Conservation (phyloP, 1,140 invertebrate genomes). For the Aphis craccivora region DNA sequence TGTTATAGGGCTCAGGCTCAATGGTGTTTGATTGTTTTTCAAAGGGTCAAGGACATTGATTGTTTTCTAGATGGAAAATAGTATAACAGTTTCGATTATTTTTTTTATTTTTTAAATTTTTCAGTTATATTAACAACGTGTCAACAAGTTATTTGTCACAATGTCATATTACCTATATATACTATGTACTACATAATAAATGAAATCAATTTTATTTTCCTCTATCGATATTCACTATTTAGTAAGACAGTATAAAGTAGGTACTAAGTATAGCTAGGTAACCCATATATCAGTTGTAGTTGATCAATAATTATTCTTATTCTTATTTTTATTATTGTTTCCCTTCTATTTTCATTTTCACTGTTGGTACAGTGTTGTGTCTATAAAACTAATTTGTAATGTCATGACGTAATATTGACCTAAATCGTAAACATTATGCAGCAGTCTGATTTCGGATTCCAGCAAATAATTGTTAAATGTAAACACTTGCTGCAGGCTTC, state of each 20-base stretch:
- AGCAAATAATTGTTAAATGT: background rate
- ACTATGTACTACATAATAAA: background rate
- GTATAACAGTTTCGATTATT: background rate
- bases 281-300: background rate
- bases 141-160: background rate
- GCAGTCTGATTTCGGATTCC: background rate
- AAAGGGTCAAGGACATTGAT: constrained; percentile 33
- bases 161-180: background rate
- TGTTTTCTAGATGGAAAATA: constrained; percentile 32
- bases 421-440: constrained; percentile 4
- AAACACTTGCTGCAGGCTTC: background rate
- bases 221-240: background rate
- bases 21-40: constrained; percentile 34
- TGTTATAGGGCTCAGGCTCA: constrained; percentile 32
- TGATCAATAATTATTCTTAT: background rate
- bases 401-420: constrained; percentile 7
- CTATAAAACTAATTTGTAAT: background rate
- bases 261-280: background rate
- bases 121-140: background rate
- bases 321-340: background rate
- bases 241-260: too few relatives aligned
- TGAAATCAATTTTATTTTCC: background rate
- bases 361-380: background rate
- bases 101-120: background rate
- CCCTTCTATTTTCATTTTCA: background rate